Evolutionary conservation across 2,888 invertebrate species (phyloP), one percentile per base, ranked within the genome.

Genomic region (Adelphocoris suturalis): DNA sequence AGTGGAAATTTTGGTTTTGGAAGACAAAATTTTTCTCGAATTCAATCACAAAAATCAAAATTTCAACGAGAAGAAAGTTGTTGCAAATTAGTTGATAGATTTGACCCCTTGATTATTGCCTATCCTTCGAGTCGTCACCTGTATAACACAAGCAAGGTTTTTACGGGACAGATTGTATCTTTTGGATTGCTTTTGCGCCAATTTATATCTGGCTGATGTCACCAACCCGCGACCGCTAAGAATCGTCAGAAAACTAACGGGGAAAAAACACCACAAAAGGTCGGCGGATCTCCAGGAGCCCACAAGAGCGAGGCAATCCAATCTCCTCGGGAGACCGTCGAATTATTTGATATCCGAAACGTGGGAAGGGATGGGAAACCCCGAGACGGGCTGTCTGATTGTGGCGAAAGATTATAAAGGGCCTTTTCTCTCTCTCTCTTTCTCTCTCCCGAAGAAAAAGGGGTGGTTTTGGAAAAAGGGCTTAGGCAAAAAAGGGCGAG

Each of bases 311-410:
- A 23, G 13, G 12, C 61, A 19, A 23, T 52, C 68, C 68, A 7
- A 68, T 3, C 68, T n/a, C 68, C 68, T 23, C 9, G 61, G 61
- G 19, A n/a, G n/a, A n/a, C n/a, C 61, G n/a, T 9, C 68, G 68
- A 68, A 68, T 68, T 68, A 47, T 78, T 78, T 78, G 78, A 78
- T 78, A 78, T 78, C 78, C 78, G 78, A 78, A 16, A 78, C 78
- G 78, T 46, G 37, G 82, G 82, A 52, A 52, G 47, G 82, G 13
- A 82, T 48, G 52, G 78, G n/a, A 37, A 37, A 16, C 11, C 27
- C 52, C 82, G 82, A 82, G 86, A 86, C 86, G 86, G 86, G 75
- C 86, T 86, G 86, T 86, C 86, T 86, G 86, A 86, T 86, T 86
- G 86, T 86, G 86, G 86, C 86, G 75, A 86, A 86, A 47, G 86